Base-by-base conservation (phyloP, 2,888 invertebrate species). In the Lasioglossum oenotherae region DNA sequence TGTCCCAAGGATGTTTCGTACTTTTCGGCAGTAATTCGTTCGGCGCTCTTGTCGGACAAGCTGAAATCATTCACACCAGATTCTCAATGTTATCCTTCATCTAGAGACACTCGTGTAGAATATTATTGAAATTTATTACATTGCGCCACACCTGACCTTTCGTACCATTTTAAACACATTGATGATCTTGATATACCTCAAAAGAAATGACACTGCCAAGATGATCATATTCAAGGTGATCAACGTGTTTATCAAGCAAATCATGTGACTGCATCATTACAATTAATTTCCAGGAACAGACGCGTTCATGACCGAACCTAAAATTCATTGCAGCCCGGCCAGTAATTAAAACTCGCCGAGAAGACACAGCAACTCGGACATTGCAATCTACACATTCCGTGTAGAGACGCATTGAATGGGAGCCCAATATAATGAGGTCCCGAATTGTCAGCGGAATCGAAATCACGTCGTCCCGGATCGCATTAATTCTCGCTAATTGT, bases 401-500 rank as follows among this genome's bases (percentile, higher is more conserved):
- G 53, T 2, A 10, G 60, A 27, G 19, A 31, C 19, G 35, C 16
- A 14, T 31, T 2, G 31, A 35, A 31, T 19, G 35, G 23, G 19
- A 19, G 8, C 19, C 8, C 38, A 8, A 23, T 69, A 69, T 69
- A 69, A 69, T 69, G 44, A 72, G 8, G 46, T 27, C 46, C 6
- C 72, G 46, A 72, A 72, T 44, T 27, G 46, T 72, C 27, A 44
- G 73, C 38, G 69, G 49, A 35, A 46, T 19, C 35, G 41, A 16
- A 64, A 6, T 35, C 72, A 46, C 57, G 44, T 16, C 46, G 60
- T 16, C 71, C 60, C 27, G 69, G 60, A 35, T 69, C 44, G 86
- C 67, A 84, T 84, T 87, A 81, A 87, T 83, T 87, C 76, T 53
- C 78, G 78, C 41, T 86, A 86, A 86, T 86, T 83, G 87, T 60